phyloP scores from a whole-genome alignment of 2,797 vertebrate genomes.

The Rhynchotus rufescens region DNA sequence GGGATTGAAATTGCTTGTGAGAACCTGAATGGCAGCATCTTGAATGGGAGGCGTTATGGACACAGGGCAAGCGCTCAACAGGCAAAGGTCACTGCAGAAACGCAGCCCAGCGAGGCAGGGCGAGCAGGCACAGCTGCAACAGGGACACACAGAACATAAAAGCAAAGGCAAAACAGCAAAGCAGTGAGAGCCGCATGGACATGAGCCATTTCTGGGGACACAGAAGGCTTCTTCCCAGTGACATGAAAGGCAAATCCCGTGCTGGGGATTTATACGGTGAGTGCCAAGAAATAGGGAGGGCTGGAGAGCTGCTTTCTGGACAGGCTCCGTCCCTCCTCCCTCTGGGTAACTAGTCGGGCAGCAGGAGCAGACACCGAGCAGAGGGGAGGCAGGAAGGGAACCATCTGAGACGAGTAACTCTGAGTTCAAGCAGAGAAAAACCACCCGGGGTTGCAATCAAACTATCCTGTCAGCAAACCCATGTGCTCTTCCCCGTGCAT shows the following conservation, averaged over 20 bases:
- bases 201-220: neutral
- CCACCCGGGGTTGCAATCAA: neutral
- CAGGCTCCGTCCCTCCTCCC: neutral
- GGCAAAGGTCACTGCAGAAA: neutral
- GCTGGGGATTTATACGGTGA: accelerated
- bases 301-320: neutral
- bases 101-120: neutral
- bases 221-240: neutral
- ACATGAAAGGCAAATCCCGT: neutral
- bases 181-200: neutral
- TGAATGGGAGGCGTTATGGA: accelerated
- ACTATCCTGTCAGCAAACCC: neutral
- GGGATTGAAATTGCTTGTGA: neutral
- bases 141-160: neutral
- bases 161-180: neutral
- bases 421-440: neutral
- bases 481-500: accelerated
- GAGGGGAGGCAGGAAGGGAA: neutral
- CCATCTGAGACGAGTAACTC: neutral
- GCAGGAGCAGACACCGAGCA: neutral
- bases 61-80: neutral
- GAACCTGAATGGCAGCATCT: neutral
- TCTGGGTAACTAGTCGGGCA: accelerated
- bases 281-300: neutral
- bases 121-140: neutral